phyloP scores from a whole-genome alignment of 2,797 vertebrate genomes.

The Loriculus beryllinus region DNA sequence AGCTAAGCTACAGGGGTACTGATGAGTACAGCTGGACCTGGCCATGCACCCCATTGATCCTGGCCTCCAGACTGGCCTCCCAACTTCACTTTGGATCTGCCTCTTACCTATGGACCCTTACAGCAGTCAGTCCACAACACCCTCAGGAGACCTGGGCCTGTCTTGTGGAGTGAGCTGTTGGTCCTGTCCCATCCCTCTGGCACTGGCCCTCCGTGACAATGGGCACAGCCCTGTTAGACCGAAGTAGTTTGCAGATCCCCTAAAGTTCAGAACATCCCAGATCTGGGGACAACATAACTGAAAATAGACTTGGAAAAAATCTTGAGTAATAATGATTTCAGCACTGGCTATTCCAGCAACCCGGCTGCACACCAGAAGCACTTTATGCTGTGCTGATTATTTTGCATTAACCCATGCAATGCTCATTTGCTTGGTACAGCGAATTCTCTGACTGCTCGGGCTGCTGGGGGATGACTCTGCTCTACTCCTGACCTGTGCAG shows the following conservation, averaged over 20 bases:
- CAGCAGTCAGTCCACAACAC: background rate
- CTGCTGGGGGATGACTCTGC: background rate
- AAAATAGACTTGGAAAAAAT: background rate
- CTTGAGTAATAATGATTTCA: background rate
- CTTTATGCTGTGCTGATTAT: background rate
- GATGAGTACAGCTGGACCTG: background rate
- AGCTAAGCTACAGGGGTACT: background rate
- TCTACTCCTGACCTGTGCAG: background rate
- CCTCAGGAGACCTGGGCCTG: background rate
- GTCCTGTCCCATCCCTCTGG: background rate
- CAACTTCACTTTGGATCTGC: background rate
- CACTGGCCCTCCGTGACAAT: background rate
- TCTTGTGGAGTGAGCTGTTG: background rate
- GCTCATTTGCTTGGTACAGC: background rate
- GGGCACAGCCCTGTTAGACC: background rate
- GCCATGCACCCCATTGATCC: background rate
- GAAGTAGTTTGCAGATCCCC: background rate
- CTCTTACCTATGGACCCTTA: background rate
- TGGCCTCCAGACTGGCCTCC: background rate
- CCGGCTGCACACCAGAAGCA: background rate
- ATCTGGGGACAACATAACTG: background rate
- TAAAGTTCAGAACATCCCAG: background rate
- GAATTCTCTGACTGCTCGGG: background rate
- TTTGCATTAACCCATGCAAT: background rate
- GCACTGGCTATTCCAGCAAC: background rate